Conservation (phyloP, 2,113 vertebrate species). For the Myrmophylax atrothorax region DNA sequence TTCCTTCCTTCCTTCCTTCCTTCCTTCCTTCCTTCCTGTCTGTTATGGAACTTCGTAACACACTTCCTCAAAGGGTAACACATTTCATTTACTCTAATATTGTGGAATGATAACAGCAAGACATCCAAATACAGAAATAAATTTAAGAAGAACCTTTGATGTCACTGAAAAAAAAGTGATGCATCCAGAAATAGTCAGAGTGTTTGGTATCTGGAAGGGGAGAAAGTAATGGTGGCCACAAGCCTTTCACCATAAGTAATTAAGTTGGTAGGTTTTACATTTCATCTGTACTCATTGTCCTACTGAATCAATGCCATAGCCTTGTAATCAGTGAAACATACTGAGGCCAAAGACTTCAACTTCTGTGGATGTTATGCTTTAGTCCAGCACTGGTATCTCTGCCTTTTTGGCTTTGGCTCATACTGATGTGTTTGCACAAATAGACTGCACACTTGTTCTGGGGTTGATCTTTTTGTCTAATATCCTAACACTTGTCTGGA, state of each 20-base stretch:
- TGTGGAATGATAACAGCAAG: neutral
- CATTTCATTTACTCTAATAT: neutral
- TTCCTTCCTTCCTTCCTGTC: no score
- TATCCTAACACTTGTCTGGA: neutral
- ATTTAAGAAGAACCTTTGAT: neutral
- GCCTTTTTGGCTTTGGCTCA: neutral
- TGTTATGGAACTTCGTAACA: neutral
- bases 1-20: no score
- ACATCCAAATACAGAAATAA: neutral
- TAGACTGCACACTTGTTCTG: neutral
- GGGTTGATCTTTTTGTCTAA: neutral
- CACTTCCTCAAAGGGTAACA: neutral
- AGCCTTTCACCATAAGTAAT: neutral
- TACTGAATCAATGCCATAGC: neutral
- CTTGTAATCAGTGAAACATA: neutral
- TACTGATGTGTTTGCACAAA: neutral
- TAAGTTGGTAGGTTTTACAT: neutral
- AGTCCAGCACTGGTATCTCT: neutral
- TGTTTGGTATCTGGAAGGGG: neutral
- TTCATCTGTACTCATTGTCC: neutral
- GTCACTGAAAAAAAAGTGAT: neutral
- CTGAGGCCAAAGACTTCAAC: neutral
- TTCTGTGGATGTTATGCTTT: neutral
- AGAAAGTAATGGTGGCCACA: neutral
- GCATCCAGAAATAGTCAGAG: neutral